Conservation (phyloP, 2,113 vertebrate species). For the Hemiscyllium ocellatum region DNA sequence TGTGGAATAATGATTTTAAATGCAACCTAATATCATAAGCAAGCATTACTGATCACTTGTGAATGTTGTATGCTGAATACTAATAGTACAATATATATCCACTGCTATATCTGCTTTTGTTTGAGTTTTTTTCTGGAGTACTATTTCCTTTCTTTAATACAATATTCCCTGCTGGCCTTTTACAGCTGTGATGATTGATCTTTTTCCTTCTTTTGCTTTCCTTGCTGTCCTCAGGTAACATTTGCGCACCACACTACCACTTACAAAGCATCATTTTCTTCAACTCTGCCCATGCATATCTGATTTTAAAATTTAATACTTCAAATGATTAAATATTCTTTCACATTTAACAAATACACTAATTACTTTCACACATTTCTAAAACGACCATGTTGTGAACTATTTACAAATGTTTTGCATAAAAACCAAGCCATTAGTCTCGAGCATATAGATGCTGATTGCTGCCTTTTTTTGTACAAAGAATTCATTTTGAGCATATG, state of each 20-base stretch:
- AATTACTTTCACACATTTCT: not conserved
- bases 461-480: not conserved
- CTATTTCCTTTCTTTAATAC: not conserved
- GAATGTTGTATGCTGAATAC: not conserved
- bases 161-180: conserved; percentile 15
- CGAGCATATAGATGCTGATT: not conserved
- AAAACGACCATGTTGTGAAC: not conserved
- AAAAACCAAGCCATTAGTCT: not conserved
- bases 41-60: not conserved
- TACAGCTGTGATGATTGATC: conserved; percentile 18
- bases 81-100: not conserved
- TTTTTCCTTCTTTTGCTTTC: conserved; percentile 16
- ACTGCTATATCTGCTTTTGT: not conserved
- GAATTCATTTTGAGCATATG: not conserved
- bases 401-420: not conserved
- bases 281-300: not conserved
- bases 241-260: not conserved
- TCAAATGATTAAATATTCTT: not conserved
- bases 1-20: not conserved
- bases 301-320: not conserved
- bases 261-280: not conserved
- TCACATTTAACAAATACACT: not conserved
- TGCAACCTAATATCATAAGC: not conserved
- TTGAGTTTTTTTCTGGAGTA: not conserved
- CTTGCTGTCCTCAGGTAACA: conserved; percentile 7